A percentile compares a stretch with the other conserved stretches of the same genome.
phyloP scores from a whole-genome alignment of 2,888 invertebrate species.

The Nephrotoma flavescens region DNA sequence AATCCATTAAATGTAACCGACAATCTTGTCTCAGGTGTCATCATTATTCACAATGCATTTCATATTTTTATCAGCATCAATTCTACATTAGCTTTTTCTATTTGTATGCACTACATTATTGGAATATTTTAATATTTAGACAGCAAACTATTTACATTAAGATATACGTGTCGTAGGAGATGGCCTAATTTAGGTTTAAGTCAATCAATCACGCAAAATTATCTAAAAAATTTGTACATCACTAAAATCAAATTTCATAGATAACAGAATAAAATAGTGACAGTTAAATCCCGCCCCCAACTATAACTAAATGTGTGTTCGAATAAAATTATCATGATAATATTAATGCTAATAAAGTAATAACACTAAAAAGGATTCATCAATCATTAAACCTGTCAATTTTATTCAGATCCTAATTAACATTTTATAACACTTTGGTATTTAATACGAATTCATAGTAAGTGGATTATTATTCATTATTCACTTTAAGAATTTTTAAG shows the following conservation, averaged over 20 bases:
- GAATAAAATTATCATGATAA: neutral
- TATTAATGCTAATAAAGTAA: neutral
- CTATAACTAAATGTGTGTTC: neutral
- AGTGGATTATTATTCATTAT: neutral
- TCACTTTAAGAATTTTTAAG: neutral
- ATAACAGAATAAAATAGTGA: neutral
- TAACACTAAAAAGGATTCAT: neutral
- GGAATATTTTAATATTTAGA: neutral
- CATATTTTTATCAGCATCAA: neutral
- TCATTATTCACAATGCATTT: neutral
- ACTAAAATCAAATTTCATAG: neutral
- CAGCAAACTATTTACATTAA: neutral
- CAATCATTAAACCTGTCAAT: neutral
- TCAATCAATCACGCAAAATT: neutral
- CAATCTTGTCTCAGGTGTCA: neutral
- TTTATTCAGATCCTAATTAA: neutral
- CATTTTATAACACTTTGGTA: neutral
- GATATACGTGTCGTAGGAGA: neutral
- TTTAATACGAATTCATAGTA: neutral
- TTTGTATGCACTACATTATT: neutral
- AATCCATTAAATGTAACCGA: neutral
- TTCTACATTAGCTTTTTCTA: neutral
- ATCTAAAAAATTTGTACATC: neutral
- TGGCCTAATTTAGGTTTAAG: neutral
- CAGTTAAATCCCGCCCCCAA: neutral